A percentile compares a stretch with the other conserved stretches of the same genome.
phyloP scores from a whole-genome alignment of 2,888 invertebrate species.

The Timandra comae region DNA sequence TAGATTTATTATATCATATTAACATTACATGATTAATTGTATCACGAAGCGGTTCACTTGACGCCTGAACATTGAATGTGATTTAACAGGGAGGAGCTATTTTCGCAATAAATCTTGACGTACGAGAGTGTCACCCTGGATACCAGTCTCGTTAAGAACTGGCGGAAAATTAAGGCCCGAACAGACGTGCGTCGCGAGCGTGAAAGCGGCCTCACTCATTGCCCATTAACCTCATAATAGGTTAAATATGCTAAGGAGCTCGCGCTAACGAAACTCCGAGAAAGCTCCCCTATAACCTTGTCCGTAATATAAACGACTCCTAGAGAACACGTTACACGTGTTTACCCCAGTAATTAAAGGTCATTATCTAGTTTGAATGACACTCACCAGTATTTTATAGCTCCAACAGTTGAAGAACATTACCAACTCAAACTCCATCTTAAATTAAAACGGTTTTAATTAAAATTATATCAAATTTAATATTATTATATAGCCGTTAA shows the following conservation, averaged over 20 bases:
- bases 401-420: slow-evolving; percentile 1
- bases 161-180: slow-evolving; percentile 50
- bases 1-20: too few species aligned
- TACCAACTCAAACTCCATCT: too few species aligned
- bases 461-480: slow-evolving; percentile 4
- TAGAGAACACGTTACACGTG: slow-evolving; percentile 12
- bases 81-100: slow-evolving; percentile 19
- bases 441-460: background rate
- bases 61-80: slow-evolving; percentile 15
- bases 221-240: slow-evolving; percentile 67
- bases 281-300: slow-evolving; percentile 33
- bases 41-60: too few species aligned
- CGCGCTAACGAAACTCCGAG: slow-evolving; percentile 37
- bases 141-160: slow-evolving; percentile 45
- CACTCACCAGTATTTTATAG: slow-evolving; percentile 6
- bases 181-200: slow-evolving; percentile 32
- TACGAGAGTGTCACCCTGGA: slow-evolving; percentile 21
- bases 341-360: slow-evolving; percentile 21
- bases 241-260: slow-evolving; percentile 66
- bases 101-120: slow-evolving; percentile 20
- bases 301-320: slow-evolving; percentile 16
- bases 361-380: slow-evolving; percentile 20
- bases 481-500: slow-evolving; percentile 10
- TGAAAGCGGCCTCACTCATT: slow-evolving; percentile 46
- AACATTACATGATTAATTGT: too few species aligned